phyloP scores from a whole-genome alignment of 2,113 vertebrate species.

The Labeo catla region DNA sequence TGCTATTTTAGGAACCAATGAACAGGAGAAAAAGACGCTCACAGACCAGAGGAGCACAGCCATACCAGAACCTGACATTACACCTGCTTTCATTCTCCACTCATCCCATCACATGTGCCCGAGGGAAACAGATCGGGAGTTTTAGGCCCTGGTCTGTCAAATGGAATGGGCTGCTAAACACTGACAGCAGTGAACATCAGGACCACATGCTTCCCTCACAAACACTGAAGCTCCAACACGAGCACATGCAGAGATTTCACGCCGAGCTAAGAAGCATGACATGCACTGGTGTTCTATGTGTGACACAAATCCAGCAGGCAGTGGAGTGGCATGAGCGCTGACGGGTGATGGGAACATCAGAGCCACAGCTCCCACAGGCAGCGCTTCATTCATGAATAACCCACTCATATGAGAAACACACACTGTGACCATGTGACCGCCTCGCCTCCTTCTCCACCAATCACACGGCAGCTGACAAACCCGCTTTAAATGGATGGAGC shows the following conservation, averaged over 20 bases:
- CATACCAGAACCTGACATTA: not conserved
- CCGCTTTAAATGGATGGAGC: not conserved
- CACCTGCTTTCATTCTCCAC: not conserved
- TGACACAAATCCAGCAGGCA: not conserved
- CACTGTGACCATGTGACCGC: slow-evolving; percentile 72
- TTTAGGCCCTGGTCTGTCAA: not conserved
- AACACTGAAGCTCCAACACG: not conserved
- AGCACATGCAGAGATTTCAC: too few relatives aligned
- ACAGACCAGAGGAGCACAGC: not conserved
- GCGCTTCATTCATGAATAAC: slow-evolving; percentile 69
- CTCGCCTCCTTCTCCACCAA: slow-evolving; percentile 74
- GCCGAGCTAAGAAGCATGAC: not conserved
- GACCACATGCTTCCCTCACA: not conserved
- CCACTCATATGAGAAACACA: slow-evolving; percentile 59
- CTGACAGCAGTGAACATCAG: not conserved
- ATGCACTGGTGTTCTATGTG: too few relatives aligned
- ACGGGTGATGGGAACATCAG: slow-evolving; percentile 36
- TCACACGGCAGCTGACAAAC: slow-evolving; percentile 46
- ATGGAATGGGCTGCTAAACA: too few relatives aligned
- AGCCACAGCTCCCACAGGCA: slow-evolving; percentile 58
- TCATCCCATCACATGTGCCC: not conserved
- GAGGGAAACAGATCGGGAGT: not conserved
- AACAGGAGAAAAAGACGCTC: slow-evolving; percentile 26
- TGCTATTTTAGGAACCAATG: slow-evolving; percentile 36
- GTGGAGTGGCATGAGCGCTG: not conserved